These are phyloP conservation scores for Daktulosphaira vitifoliae DNA, from an alignment of 1,140 invertebrate species.

Conservation along the genomic window DNA sequence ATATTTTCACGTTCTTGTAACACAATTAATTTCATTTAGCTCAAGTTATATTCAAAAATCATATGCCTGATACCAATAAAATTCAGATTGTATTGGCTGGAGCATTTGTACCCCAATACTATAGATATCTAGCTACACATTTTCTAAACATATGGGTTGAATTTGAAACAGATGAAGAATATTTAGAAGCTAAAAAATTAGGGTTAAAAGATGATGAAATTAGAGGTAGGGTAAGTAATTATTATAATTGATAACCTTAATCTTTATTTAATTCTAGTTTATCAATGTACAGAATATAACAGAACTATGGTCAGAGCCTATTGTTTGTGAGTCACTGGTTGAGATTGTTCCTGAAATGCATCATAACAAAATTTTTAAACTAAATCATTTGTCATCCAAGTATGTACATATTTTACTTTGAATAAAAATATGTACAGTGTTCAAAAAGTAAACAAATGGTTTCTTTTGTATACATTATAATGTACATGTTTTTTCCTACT, in stretches of 20 bases:
- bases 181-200: neutral
- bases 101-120: constrained; percentile 45
- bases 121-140: constrained; percentile 45
- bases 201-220: neutral
- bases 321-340: constrained; percentile 46
- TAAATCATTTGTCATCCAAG: constrained; percentile 42
- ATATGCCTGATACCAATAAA: constrained; percentile 33
- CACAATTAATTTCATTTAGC: constrained; percentile 1
- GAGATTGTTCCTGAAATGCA: constrained; percentile 48
- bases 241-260: neutral
- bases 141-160: constrained; percentile 49
- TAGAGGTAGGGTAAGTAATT: neutral
- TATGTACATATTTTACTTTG: constrained; percentile 31
- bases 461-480: neutral
- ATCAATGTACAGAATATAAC: constrained; percentile 45
- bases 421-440: neutral
- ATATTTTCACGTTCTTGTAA: too few species aligned
- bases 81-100: constrained; percentile 47
- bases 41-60: constrained; percentile 22
- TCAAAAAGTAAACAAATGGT: constrained; percentile 1
- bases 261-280: too few species aligned
- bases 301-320: constrained; percentile 46
- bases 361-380: constrained; percentile 43
- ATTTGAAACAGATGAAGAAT: constrained; percentile 38
- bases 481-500: too few species aligned